Evolutionary conservation across 2,888 invertebrate genomes (phyloP).

Genomic region (Amblyjoppa fuscipennis): DNA sequence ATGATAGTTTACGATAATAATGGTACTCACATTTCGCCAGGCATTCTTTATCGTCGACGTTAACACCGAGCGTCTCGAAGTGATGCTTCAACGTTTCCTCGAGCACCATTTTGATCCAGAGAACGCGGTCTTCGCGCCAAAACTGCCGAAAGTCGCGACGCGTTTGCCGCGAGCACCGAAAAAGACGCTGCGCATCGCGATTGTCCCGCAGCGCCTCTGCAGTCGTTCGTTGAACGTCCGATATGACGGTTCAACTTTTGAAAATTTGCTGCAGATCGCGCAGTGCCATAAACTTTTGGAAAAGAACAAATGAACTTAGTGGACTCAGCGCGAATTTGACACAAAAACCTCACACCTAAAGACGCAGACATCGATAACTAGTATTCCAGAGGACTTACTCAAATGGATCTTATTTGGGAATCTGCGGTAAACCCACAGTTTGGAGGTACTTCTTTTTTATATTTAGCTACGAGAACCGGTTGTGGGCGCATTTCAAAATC

Average conservation of each 20-base stretch:
- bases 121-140: constrained; percentile 78
- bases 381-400: too few species aligned
- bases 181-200: neutral
- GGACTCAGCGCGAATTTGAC: too few species aligned
- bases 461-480: too few species aligned
- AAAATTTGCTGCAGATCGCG: neutral
- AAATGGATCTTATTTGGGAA: too few species aligned
- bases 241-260: neutral
- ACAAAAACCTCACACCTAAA: too few species aligned
- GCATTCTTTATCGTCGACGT: constrained; percentile 70
- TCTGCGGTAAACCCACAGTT: too few species aligned
- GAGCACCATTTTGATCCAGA: constrained; percentile 78
- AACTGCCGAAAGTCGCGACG: constrained; percentile 64
- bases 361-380: too few species aligned
- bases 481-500: too few species aligned
- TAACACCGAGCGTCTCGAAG: constrained; percentile 76
- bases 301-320: too few species aligned
- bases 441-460: too few species aligned
- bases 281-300: neutral
- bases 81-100: constrained; percentile 75
- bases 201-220: neutral
- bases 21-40: constrained; percentile 80
- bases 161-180: constrained; percentile 5
- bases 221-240: neutral
- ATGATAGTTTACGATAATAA: neutral